phyloP scores from a whole-genome alignment of 1,140 invertebrate species.

The Trichomalopsis sarcophagae region DNA sequence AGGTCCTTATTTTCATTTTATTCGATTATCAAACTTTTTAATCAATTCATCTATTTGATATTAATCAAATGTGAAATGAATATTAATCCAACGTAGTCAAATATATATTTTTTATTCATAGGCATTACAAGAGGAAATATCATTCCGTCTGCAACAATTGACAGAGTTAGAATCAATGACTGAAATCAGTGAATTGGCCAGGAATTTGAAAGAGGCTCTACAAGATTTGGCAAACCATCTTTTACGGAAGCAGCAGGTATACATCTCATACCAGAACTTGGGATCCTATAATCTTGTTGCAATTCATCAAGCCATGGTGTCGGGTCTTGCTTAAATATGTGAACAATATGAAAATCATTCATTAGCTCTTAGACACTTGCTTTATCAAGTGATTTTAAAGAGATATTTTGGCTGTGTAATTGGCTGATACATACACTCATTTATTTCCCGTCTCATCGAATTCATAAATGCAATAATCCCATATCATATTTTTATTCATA shows the following conservation, averaged over 20 bases:
- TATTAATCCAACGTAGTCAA: too few species aligned
- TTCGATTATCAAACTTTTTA: neutral
- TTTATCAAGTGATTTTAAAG: conserved; percentile 48
- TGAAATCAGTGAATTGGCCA: conserved; percentile 68
- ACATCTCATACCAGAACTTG: conserved; percentile 66
- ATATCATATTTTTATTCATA: neutral
- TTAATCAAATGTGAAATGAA: neutral
- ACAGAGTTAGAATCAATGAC: conserved; percentile 66
- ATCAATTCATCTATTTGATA: neutral
- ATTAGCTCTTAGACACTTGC: conserved; percentile 41
- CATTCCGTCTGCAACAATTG: conserved; percentile 62
- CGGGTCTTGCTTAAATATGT: conserved; percentile 65
- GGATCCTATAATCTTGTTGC: conserved; percentile 66
- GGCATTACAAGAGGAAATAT: conserved; percentile 68
- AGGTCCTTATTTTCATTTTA: conserved; percentile 56
- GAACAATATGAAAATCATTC: conserved; percentile 51
- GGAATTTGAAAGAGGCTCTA: conserved; percentile 65
- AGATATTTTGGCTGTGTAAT: conserved; percentile 50
- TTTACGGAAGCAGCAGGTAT: conserved; percentile 71
- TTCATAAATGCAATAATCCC: neutral
- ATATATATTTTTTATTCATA: conserved; percentile 41
- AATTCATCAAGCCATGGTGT: conserved; percentile 63
- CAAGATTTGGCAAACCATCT: conserved; percentile 64
- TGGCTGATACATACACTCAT: conserved; percentile 43
- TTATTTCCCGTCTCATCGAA: neutral